These are phyloP conservation scores for Encarsia formosa DNA, from an alignment of 2,888 invertebrate genomes.

Conservation along the genomic window DNA sequence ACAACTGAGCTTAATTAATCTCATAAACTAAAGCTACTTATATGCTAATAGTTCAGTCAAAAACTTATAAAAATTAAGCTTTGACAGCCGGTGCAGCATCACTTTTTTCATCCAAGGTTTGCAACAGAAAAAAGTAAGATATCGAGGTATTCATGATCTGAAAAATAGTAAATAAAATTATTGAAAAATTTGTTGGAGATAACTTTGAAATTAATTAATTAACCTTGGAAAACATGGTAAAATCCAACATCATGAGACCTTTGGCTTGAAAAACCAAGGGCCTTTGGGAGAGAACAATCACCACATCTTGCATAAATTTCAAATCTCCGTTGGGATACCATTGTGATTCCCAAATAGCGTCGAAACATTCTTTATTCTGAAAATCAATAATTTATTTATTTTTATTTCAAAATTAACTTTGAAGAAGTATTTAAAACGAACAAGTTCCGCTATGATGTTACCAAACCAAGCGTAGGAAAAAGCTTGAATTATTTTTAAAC, in stretches of 20 bases:
- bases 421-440: slow-evolving; percentile 30
- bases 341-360: slow-evolving; percentile 29
- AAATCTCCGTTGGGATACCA: slow-evolving; percentile 30
- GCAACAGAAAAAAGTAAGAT: slow-evolving; percentile 11
- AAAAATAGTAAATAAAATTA: neutral
- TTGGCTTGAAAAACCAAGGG: slow-evolving; percentile 31
- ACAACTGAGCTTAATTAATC: no score
- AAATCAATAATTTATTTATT: no score
- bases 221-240: slow-evolving; percentile 8
- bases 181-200: neutral
- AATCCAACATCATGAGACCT: neutral
- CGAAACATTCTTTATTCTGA: slow-evolving; percentile 32
- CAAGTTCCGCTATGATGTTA: slow-evolving; percentile 22
- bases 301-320: slow-evolving; percentile 24
- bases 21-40: neutral
- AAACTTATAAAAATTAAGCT: neutral
- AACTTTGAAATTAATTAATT: neutral
- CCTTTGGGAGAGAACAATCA: slow-evolving; percentile 30
- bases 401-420: no score
- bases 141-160: slow-evolving; percentile 9
- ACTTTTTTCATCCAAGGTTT: slow-evolving; percentile 10
- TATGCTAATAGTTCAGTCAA: neutral
- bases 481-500: slow-evolving; percentile 32
- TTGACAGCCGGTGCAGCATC: neutral
- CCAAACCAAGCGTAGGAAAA: slow-evolving; percentile 33